Evolutionary conservation across 2,113 vertebrate genomes (phyloP).

Genomic region (Entelurus aequoreus): DNA sequence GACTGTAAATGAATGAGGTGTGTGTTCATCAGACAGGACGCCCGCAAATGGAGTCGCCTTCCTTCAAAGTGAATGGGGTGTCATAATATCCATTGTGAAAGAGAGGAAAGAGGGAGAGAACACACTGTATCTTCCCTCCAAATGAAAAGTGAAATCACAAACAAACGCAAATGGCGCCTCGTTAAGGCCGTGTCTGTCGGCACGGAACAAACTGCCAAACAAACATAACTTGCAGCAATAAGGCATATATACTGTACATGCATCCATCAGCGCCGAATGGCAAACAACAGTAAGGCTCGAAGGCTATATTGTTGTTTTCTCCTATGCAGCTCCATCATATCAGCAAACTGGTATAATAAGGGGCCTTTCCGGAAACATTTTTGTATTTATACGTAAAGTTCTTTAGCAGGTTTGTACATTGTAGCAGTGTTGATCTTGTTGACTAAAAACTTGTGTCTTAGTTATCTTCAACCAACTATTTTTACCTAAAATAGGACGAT

Average conservation of each 20-base stretch:
- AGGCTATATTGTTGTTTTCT: slow-evolving; percentile 14
- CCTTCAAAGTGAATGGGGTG: slow-evolving; percentile 30
- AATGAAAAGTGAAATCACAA: slow-evolving; percentile 18
- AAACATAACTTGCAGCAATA: slow-evolving; percentile 1
- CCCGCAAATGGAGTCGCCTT: slow-evolving; percentile 47
- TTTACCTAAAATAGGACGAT: no score
- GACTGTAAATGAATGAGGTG: slow-evolving; percentile 46
- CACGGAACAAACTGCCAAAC: slow-evolving; percentile 17
- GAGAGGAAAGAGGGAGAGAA: slow-evolving; percentile 26
- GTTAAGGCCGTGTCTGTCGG: slow-evolving; percentile 13
- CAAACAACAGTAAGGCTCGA: slow-evolving; percentile 20
- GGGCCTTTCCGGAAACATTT: neutral
- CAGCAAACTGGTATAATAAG: slow-evolving; percentile 41
- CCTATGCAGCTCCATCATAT: slow-evolving; percentile 29
- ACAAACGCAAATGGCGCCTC: slow-evolving; percentile 31
- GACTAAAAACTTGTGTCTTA: no score
- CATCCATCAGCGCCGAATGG: neutral
- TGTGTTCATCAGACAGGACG: slow-evolving; percentile 55
- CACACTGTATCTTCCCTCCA: slow-evolving; percentile 35
- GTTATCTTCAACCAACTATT: no score
- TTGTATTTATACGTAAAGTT: slow-evolving; percentile 43
- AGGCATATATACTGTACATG: neutral
- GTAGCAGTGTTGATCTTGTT: neutral
- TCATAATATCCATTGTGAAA: slow-evolving; percentile 27
- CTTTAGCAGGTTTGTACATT: slow-evolving; percentile 23